Base-by-base conservation (phyloP, 2,888 invertebrate species). In the Automeris io region DNA sequence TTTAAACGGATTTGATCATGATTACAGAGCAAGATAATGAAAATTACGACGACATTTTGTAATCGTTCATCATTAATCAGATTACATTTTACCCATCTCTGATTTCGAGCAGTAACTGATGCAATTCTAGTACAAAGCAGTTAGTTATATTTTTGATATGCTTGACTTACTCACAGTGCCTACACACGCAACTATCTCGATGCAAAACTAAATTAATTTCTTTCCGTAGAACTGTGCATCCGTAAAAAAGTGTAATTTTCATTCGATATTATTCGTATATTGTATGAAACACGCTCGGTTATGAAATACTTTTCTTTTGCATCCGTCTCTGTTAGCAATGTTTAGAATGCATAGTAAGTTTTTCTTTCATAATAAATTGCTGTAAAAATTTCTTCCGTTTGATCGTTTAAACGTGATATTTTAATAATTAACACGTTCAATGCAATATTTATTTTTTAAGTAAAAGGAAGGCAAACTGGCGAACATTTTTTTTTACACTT, bases 201-300 rank as follows among this genome's bases (percentile, higher is more conserved):
- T 16, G 29, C 16, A 29, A n/a, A 29, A 16, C 29, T 29, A 29
- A 29, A 29, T 29, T 16, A 29, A 29, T 29, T 29, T 29, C 29
- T 16, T 29, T 29, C 29, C 29, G 13, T 29, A 29, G 29, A 29
- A 29, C 13, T 16, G 3, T 29, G 16, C 29, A 29, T 29, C 23
- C 16, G 35, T 24, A 22, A n/a, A n/a, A n/a, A n/a, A 12, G 3
- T n/a, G 13, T 13, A 24, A 24, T 23, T 35, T 35, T 35, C 35
- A 22, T 35, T 35, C 23, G 33, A 33, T 19, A 16, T 33, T 23
- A 23, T 35, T 13, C 16, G 29, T 29, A 29, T 13, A 29, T 29
- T 29, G 29, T 29, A 5, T 29, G 2, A 29, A 29, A n/a, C 16
- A n/a, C 16, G 16, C 16, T 16, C 4, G 16, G 16, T 16, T 16